These are phyloP conservation scores for Caiman crocodilus DNA, from an alignment of 2,797 vertebrate genomes.

Conservation along the genomic window DNA sequence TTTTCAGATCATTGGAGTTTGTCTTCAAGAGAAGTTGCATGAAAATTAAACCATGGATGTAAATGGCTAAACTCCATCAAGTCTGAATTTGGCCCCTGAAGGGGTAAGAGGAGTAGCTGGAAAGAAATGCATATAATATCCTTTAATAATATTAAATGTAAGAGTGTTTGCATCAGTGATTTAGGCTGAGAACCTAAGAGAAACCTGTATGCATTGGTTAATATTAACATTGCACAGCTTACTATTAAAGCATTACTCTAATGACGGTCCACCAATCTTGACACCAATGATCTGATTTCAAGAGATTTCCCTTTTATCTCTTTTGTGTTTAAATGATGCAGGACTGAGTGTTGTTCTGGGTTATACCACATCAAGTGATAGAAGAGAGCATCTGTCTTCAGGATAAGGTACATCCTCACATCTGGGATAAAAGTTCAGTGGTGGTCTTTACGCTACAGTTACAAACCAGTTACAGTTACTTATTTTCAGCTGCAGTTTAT, in stretches of 20 bases:
- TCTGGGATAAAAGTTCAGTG: neutral
- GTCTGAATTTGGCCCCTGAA: neutral
- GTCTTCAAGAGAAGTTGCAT: neutral
- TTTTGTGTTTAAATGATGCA: neutral
- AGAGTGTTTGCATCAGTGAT: neutral
- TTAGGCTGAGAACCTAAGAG: neutral
- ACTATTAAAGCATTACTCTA: neutral
- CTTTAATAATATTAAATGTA: neutral
- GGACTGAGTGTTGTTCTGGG: neutral
- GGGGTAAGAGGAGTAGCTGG: neutral
- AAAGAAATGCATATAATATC: neutral
- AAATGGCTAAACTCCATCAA: neutral
- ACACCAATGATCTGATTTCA: neutral
- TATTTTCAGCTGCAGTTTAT: neutral
- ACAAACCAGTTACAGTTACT: neutral
- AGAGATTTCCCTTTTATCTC: neutral
- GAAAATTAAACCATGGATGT: neutral
- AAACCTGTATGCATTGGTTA: neutral
- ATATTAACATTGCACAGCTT: neutral
- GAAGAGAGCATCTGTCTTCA: neutral
- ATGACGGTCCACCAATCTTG: fast-evolving
- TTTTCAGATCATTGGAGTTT: neutral
- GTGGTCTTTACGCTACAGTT: neutral
- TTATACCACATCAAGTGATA: neutral
- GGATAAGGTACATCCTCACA: neutral